Conservation (phyloP, 2,888 invertebrate species). For the Lamellibrachia satsuma region DNA sequence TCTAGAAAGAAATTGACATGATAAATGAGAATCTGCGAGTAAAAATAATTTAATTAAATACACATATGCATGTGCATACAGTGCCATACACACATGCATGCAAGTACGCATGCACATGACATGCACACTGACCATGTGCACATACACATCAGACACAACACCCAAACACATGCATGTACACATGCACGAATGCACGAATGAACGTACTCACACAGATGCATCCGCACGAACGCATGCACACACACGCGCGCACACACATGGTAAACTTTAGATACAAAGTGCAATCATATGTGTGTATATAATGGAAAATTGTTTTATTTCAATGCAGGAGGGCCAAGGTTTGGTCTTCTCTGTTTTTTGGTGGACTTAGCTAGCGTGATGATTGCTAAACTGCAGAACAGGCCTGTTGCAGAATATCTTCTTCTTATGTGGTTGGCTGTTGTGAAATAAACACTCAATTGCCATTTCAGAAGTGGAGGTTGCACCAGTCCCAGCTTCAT, state of each 20-base stretch:
- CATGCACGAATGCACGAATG: neutral
- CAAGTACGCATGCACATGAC: neutral
- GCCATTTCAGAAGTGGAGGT: neutral
- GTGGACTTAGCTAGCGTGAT: neutral
- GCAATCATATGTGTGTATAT: neutral
- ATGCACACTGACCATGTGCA: neutral
- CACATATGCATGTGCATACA: no score
- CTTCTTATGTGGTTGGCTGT: neutral
- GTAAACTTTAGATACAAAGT: neutral
- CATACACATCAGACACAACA: neutral
- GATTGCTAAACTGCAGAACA: neutral
- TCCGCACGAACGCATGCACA: neutral
- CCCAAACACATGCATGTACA: neutral
- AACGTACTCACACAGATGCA: neutral
- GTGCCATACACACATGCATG: neutral
- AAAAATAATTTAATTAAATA: no score
- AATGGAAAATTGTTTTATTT: neutral
- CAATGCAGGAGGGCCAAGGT: neutral
- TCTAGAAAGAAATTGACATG: no score
- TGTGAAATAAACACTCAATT: neutral
- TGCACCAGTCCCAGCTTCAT: neutral
- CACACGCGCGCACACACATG: neutral
- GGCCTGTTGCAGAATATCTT: neutral
- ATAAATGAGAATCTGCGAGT: no score
- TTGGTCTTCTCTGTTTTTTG: neutral